Evolutionary conservation across 2,113 vertebrate genomes (phyloP).

Genomic region (Bubalus kerabau): DNA sequence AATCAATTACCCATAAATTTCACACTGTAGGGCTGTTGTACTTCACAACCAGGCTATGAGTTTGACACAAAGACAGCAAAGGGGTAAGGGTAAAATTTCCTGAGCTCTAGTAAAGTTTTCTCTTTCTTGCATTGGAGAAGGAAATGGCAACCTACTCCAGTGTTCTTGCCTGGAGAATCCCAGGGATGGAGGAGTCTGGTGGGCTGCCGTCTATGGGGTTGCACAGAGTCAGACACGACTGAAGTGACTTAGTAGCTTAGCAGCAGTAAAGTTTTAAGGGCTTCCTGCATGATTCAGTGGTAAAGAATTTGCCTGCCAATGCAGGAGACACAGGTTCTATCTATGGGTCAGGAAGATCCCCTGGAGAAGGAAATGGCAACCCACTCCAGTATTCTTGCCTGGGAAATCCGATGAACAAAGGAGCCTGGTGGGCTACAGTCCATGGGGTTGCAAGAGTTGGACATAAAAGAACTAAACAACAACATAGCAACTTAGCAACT

Average conservation of each 20-base stretch:
- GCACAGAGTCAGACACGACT: too few relatives aligned
- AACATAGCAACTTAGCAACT: not conserved
- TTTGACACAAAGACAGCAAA: not conserved
- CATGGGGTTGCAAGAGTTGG: not conserved
- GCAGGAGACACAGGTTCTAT: accelerated
- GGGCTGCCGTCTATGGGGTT: too few relatives aligned
- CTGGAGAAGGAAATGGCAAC: not conserved
- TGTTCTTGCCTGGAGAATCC: too few relatives aligned
- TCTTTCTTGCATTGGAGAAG: too few relatives aligned
- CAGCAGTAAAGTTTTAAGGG: not conserved
- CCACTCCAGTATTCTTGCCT: not conserved
- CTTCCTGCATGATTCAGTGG: not conserved
- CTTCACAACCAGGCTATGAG: not conserved
- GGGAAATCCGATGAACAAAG: not conserved
- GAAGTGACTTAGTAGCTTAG: too few relatives aligned
- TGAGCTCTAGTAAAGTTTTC: not conserved
- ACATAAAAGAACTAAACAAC: not conserved
- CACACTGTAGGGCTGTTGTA: not conserved
- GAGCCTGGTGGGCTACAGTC: not conserved
- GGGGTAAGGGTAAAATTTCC: not conserved
- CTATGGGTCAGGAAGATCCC: not conserved
- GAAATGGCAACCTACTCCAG: too few relatives aligned
- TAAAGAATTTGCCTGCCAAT: not conserved
- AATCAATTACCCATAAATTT: not conserved
- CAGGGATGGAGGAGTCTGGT: too few relatives aligned